Percentiles rank a stretch among this genome's conserved stretches.
Evolutionary conservation across 92 coral and sea anemone genomes (phyloP).

Genomic region (Palythoa grandis): DNA sequence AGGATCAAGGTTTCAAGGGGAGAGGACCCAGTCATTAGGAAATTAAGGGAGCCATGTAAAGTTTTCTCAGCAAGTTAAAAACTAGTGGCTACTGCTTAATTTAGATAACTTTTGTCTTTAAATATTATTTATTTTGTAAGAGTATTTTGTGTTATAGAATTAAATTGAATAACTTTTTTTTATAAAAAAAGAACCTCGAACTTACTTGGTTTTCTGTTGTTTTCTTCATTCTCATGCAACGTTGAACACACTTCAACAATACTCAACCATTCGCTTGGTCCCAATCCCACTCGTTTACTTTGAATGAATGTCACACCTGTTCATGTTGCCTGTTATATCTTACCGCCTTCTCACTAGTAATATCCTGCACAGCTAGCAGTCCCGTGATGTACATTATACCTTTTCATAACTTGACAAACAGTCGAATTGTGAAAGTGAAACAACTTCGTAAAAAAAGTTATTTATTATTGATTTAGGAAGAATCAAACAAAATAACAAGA

Average conservation of each 20-base stretch:
- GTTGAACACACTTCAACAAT: no score
- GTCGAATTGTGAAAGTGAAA: slow-evolving; percentile 34
- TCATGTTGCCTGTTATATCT: background rate
- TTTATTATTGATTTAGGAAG: background rate
- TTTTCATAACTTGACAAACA: slow-evolving; percentile 23
- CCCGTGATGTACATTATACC: slow-evolving; percentile 24
- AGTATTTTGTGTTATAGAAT: slow-evolving; percentile 20
- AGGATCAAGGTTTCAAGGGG: slow-evolving; percentile 60
- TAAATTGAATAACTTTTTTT: slow-evolving; percentile 18
- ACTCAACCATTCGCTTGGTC: slow-evolving; percentile 24
- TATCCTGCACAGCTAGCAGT: background rate
- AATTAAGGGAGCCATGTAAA: slow-evolving; percentile 53
- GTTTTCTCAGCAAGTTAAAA: no score
- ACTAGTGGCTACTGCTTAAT: no score
- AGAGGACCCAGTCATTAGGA: slow-evolving; percentile 51
- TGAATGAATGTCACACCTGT: slow-evolving; percentile 38
- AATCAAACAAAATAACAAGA: slow-evolving; percentile 4
- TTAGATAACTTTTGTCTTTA: no score
- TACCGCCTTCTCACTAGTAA: background rate
- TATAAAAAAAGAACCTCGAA: slow-evolving; percentile 28
- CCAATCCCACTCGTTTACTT: slow-evolving; percentile 39
- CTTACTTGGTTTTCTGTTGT: slow-evolving; percentile 31
- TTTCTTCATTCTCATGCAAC: no score
- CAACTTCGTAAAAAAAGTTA: slow-evolving; percentile 25
- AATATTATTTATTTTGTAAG: no score